Conservation (phyloP, 2,113 vertebrate species). For the Meriones unguiculatus region DNA sequence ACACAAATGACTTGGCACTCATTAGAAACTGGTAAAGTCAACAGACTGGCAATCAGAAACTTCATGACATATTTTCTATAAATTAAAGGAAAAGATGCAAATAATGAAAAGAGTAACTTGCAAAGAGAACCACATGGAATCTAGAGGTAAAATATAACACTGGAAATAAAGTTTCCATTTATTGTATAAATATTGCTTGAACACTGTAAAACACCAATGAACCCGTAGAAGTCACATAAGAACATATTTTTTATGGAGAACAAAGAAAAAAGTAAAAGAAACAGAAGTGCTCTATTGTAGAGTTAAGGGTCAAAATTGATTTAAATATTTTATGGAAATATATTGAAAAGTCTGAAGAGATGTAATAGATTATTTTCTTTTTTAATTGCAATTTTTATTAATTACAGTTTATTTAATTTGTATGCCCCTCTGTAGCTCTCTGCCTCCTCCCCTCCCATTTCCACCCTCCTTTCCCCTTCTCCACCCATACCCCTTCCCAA, state of each 20-base stretch:
- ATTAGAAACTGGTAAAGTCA: neutral
- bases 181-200: neutral
- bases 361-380: neutral
- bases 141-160: neutral
- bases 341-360: neutral
- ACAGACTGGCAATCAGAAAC: neutral
- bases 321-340: neutral
- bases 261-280: neutral
- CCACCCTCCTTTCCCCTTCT: too few species aligned
- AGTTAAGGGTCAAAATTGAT: neutral
- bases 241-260: neutral
- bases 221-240: neutral
- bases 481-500: too few species aligned
- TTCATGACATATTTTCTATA: neutral
- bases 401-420: too few species aligned
- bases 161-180: neutral
- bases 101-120: neutral
- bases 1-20: neutral
- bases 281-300: neutral
- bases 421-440: too few species aligned
- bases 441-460: too few species aligned
- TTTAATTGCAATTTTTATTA: too few species aligned
- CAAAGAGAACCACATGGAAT: neutral
- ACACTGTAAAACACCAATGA: neutral
- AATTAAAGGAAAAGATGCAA: neutral